phyloP scores from a whole-genome alignment of 2,888 invertebrate genomes.

The Drosophila imparisetae region DNA sequence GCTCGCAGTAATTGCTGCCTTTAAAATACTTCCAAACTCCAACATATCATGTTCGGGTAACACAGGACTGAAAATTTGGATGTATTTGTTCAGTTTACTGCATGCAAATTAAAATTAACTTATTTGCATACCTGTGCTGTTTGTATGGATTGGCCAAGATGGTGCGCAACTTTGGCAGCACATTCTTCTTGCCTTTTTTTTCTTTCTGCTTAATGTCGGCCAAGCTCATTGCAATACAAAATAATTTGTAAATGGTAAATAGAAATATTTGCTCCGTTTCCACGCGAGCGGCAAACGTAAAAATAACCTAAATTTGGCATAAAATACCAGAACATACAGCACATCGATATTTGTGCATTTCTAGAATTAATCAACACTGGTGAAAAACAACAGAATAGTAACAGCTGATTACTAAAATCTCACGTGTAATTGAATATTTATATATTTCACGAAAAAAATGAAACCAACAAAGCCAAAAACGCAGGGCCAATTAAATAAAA shows the following conservation, averaged over 20 bases:
- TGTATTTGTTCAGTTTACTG: not conserved
- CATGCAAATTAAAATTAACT: not conserved
- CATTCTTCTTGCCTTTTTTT: slow-evolving; percentile 72
- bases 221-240: slow-evolving; percentile 62
- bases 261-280: slow-evolving; percentile 3
- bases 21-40: slow-evolving; percentile 49
- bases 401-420: slow-evolving; percentile 36
- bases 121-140: slow-evolving; percentile 53
- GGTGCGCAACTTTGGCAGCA: slow-evolving; percentile 75
- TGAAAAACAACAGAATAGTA: not conserved
- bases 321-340: slow-evolving; percentile 14
- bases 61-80: slow-evolving; percentile 59
- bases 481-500: slow-evolving; percentile 35
- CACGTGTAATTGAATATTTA: slow-evolving; percentile 56
- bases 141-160: slow-evolving; percentile 77
- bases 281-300: slow-evolving; percentile 17
- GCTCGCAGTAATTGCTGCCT: slow-evolving; percentile 37
- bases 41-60: slow-evolving; percentile 61
- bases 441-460: slow-evolving; percentile 26
- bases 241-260: not conserved
- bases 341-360: not conserved
- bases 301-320: slow-evolving; percentile 12
- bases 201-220: slow-evolving; percentile 68
- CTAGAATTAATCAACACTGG: slow-evolving; percentile 5
- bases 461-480: slow-evolving; percentile 46